phyloP scores from a whole-genome alignment of 2,888 invertebrate species.

The Saturnia japonica region DNA sequence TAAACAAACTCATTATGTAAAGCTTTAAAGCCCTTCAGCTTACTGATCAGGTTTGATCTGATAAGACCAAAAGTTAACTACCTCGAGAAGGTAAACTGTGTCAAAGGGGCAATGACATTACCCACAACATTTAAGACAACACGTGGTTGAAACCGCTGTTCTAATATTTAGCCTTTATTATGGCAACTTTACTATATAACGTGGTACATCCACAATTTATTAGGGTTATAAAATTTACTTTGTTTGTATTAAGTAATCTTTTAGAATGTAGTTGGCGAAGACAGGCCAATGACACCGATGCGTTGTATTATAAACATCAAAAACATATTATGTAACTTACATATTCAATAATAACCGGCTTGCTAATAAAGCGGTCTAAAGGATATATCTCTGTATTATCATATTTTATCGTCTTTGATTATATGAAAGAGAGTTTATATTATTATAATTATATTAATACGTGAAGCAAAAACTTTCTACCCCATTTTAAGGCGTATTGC shows the following conservation, averaged over 20 bases:
- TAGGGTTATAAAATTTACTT: conserved; percentile 20
- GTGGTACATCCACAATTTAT: conserved; percentile 20
- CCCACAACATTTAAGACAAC: conserved; percentile 9
- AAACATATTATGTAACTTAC: conserved; percentile 29
- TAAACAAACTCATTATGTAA: not conserved
- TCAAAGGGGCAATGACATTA: conserved; percentile 47
- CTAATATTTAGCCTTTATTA: conserved; percentile 14
- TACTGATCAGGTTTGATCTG: conserved; percentile 41
- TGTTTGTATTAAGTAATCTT: conserved; percentile 23
- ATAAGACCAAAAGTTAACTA: conserved; percentile 40
- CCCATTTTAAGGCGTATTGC: no score
- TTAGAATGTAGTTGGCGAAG: conserved; percentile 23
- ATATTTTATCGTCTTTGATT: not conserved
- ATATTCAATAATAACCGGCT: conserved; percentile 41
- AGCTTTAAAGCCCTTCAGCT: conserved; percentile 17
- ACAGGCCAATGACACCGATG: conserved; percentile 23
- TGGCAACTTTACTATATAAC: conserved; percentile 19
- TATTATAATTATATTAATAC: no score
- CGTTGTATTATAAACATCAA: conserved; percentile 18
- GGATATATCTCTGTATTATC: conserved; percentile 36
- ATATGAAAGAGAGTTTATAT: not conserved
- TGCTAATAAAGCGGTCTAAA: conserved; percentile 41
- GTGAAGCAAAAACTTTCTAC: no score
- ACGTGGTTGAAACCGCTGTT: conserved; percentile 2
- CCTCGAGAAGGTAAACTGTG: conserved; percentile 49